Base-by-base conservation (phyloP, 1,140 invertebrate species). In the Bursaphelenchus mucronatus region DNA sequence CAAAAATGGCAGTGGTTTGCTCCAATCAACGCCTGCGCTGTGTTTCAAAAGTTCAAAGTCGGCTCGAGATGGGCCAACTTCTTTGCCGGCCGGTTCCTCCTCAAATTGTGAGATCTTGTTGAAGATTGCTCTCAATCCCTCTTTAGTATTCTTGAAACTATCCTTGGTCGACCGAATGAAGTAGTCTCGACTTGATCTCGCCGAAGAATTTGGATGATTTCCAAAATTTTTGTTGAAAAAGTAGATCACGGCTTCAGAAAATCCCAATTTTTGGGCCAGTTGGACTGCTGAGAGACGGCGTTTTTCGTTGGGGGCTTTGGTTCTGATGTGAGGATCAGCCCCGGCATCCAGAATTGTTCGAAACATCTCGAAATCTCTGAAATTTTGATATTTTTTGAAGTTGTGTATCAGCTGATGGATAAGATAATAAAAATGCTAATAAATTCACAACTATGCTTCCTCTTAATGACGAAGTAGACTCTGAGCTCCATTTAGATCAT, bases 341-440 rank as follows among this genome's bases (percentile, higher is more conserved):
- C 61, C 61, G 17, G 61, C 61, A 11, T 61, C 13, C 1, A 63
- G 11, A 55, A 63, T 64, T 11, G 10, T 11, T 11, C 17, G 10
- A 58, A 63, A n/a, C 61, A 65, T 63, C 63, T 61, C 53, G 11
- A 63, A n/a, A 58, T 63, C 61, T 41, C 61, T 63, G 30, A 64
- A 63, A 50, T 50, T 50, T 17, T 5, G 19, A 50, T 1, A 50
- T 17, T 50, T 30, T 17, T 30, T 50, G 30, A 30, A 30, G 30
- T 1, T 5, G 5, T 1, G 5, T 30, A 30, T 30, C 30, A 1
- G 30, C 30, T 30, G 5, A 30, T 30, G 30, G 30, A 30, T 30
- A 30, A 30, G 30, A 30, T 30, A 30, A 30, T 30, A 30, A 30
- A 30, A 30, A 30, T 30, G 30, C 30, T 30, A 30, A 5, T 5